A percentile compares a stretch with the other conserved stretches of the same genome.
phyloP scores from a whole-genome alignment of 2,797 vertebrate genomes.

The Novumbra hubbsi region DNA sequence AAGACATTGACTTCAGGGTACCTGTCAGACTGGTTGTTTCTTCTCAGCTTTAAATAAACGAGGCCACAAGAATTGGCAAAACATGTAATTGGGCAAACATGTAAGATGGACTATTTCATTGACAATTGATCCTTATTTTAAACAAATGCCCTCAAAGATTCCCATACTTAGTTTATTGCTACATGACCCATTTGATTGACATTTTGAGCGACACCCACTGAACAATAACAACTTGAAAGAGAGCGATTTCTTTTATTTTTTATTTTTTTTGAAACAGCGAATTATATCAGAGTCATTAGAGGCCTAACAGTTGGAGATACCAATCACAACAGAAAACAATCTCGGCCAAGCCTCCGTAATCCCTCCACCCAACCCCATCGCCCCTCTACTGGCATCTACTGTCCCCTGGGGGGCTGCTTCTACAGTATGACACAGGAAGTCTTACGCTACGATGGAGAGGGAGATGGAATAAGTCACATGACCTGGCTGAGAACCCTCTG shows the following conservation, averaged over 20 bases:
- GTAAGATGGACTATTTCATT: not conserved
- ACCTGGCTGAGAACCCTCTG: slow-evolving; percentile 58
- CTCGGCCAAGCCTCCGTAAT: not conserved
- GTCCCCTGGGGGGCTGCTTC: slow-evolving; percentile 21
- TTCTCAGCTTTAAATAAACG: not conserved
- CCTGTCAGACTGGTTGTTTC: not conserved
- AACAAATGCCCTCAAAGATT: not conserved
- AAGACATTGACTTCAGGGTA: not conserved
- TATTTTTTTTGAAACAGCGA: not conserved
- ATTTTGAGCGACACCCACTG: not conserved
- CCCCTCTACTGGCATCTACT: slow-evolving; percentile 4
- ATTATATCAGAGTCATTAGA: not conserved
- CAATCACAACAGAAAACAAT: not conserved
- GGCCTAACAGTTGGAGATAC: not conserved
- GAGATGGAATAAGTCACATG: slow-evolving; percentile 59
- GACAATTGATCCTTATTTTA: not conserved
- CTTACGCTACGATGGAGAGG: slow-evolving; percentile 50
- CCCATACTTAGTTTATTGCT: not conserved
- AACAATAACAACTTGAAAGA: not conserved
- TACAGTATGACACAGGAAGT: slow-evolving; percentile 66
- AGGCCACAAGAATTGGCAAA: not conserved
- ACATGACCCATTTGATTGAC: not conserved
- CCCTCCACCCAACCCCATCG: not conserved
- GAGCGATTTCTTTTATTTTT: too few species aligned
- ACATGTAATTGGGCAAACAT: not conserved